phyloP scores from a whole-genome alignment of 2,888 invertebrate species.

The Plemyria rubiginata region DNA sequence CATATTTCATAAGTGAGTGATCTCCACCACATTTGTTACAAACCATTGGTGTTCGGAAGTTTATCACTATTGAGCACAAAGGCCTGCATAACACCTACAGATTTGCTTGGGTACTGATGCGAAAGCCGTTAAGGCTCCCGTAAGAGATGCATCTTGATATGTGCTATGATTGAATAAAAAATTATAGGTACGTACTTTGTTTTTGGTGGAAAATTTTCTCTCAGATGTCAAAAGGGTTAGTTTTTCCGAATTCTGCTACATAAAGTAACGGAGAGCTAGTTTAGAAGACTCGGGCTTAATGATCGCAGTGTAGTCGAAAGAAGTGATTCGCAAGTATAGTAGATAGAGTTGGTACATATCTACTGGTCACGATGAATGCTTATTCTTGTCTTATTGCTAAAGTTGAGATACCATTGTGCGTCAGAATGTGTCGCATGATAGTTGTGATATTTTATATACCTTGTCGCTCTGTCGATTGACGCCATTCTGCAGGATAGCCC shows the following conservation, averaged over 20 bases:
- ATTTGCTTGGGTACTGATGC: not conserved
- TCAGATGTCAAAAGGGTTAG: too few relatives aligned
- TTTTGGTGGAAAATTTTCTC: too few relatives aligned
- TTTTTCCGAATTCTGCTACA: too few relatives aligned
- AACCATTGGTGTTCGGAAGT: slow-evolving; percentile 7
- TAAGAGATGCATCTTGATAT: too few relatives aligned
- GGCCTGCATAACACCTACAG: not conserved
- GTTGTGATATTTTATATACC: slow-evolving; percentile 2
- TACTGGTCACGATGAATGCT: not conserved
- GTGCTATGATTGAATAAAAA: too few relatives aligned
- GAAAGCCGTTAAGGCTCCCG: not conserved
- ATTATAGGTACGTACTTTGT: too few relatives aligned
- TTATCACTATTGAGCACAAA: not conserved
- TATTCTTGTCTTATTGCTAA: slow-evolving; percentile 4
- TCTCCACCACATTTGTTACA: slow-evolving; percentile 31
- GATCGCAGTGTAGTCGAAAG: not conserved
- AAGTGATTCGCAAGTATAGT: not conserved
- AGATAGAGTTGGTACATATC: not conserved
- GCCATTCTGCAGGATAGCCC: too few relatives aligned
- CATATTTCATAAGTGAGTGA: slow-evolving; percentile 20
- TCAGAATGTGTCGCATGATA: slow-evolving; percentile 9
- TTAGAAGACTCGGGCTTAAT: too few relatives aligned
- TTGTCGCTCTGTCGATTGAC: too few relatives aligned
- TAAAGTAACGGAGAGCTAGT: too few relatives aligned
- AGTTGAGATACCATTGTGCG: slow-evolving; percentile 2